Evolutionary conservation across 2,888 invertebrate species (phyloP).

Genomic region (Drosophila putrida): DNA sequence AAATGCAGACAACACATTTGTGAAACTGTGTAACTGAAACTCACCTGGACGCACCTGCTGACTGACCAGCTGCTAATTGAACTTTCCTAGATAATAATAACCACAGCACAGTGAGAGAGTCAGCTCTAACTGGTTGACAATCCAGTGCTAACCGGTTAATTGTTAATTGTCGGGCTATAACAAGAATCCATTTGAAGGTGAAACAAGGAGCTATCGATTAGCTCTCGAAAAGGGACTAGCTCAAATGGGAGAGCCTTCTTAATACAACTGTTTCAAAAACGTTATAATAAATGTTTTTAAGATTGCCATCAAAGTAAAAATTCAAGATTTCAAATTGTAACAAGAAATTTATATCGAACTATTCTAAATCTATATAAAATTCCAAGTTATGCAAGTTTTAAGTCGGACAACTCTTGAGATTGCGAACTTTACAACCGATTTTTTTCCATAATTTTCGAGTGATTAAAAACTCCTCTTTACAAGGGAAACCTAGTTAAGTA

Average conservation of each 20-base stretch:
- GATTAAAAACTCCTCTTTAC: no score
- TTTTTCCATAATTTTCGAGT: not conserved
- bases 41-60: slow-evolving; percentile 36
- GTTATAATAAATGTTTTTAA: no score
- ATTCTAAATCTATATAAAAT: no score
- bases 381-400: no score
- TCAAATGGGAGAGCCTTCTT: not conserved
- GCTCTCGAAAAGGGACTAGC: not conserved
- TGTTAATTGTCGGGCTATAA: not conserved
- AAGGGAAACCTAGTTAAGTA: not conserved
- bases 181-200: not conserved
- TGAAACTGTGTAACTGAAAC: not conserved
- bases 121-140: slow-evolving; percentile 8
- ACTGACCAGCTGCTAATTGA: slow-evolving; percentile 43
- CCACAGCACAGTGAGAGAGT: no score
- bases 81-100: slow-evolving; percentile 14
- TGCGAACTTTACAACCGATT: no score
- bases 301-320: no score
- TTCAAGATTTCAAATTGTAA: no score
- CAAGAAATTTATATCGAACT: no score
- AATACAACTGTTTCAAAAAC: no score
- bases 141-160: slow-evolving; percentile 10
- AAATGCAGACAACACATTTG: slow-evolving; percentile 17
- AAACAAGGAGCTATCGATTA: not conserved
- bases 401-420: no score